Base-by-base conservation (phyloP, 2,113 vertebrate species). In the Dendrocopos noguchii region DNA sequence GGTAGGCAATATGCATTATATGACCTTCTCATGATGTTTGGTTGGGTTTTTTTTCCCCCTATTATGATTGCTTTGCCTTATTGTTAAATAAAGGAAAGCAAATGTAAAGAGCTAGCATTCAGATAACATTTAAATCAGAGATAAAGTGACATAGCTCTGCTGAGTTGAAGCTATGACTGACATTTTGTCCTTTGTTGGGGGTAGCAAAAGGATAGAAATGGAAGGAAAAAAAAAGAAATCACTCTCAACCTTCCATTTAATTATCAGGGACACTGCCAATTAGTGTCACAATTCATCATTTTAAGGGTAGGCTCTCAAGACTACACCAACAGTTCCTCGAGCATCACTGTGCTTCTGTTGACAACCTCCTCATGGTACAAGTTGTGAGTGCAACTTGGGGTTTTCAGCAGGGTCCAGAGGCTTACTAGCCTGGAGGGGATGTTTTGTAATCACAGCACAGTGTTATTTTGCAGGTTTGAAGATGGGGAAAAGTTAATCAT, bases 81-180 rank as follows among this genome's bases (percentile, higher is more conserved):
- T 80, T 84, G 66, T 81, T 81, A 80, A 92, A 73, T 60, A 78
- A 66, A 88, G 71, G 42, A 92, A 72, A 91, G 59, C 22, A 73
- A 85, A 79, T 44, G 44, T 61, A 81, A 93, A 81, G 47, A 86
- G 20, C 59, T 92, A 95, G 87, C 79, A 85, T 93, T 95, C 94
- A 93, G 81, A 78, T 93, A 96, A 70, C 76, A 90, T 93, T 96
- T 96, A 87, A 84, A 95, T 81, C 4, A 0, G 44, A 90, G 93
- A 91, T 93, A 81, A 95, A 84, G 63, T 84, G 91, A 89, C 87
- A 88, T 75, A 95, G 76, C 47, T 88, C n/a, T 71, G 39, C 73
- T 57, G 68, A 80, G 66, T 29, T 3, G 17, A 72, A 4, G 9
- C 56, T 84, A 60, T 64, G 73, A 94, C 44, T 90, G 90, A 63